Percentiles rank a stretch among this genome's conserved stretches.
Evolutionary conservation across 2,797 vertebrate genomes (phyloP).

Genomic region (Peromyscus aztecus): DNA sequence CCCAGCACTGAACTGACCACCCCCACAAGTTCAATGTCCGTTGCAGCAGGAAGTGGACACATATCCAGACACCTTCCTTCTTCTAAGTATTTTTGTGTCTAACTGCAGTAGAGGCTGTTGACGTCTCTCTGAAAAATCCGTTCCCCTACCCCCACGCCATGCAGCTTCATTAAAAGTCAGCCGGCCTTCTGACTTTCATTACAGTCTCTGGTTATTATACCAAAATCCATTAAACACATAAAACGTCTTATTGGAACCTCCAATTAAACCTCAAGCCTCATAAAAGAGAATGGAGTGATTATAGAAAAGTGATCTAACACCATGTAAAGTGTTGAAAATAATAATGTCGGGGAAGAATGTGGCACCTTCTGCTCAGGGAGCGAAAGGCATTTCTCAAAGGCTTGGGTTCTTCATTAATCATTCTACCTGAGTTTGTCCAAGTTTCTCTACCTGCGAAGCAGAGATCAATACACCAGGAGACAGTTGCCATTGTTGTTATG

Average conservation of each 20-base stretch:
- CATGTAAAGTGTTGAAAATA: constrained; percentile 35
- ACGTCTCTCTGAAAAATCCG: constrained; percentile 43
- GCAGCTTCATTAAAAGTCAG: constrained; percentile 74
- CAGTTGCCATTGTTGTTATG: not conserved
- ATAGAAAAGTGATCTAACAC: constrained; percentile 66
- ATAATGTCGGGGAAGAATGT: not conserved
- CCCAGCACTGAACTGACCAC: not conserved
- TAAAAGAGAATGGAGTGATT: constrained; percentile 77
- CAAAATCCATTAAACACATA: constrained; percentile 79
- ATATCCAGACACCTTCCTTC: not conserved
- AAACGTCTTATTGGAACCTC: constrained; percentile 76
- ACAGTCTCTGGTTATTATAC: constrained; percentile 71
- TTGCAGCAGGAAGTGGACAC: not conserved
- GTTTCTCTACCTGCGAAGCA: not conserved
- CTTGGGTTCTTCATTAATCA: constrained; percentile 32
- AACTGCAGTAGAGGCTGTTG: not conserved
- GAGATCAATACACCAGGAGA: not conserved
- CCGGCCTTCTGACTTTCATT: constrained; percentile 55
- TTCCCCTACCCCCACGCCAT: not conserved
- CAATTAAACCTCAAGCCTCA: constrained; percentile 78
- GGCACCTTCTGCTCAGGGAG: not conserved
- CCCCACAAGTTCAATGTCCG: not conserved
- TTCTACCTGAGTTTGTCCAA: not conserved
- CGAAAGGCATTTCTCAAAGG: not conserved
- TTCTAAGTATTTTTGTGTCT: not conserved